Conservation (phyloP, 2,888 invertebrate genomes). For the Morinoia aosen region DNA sequence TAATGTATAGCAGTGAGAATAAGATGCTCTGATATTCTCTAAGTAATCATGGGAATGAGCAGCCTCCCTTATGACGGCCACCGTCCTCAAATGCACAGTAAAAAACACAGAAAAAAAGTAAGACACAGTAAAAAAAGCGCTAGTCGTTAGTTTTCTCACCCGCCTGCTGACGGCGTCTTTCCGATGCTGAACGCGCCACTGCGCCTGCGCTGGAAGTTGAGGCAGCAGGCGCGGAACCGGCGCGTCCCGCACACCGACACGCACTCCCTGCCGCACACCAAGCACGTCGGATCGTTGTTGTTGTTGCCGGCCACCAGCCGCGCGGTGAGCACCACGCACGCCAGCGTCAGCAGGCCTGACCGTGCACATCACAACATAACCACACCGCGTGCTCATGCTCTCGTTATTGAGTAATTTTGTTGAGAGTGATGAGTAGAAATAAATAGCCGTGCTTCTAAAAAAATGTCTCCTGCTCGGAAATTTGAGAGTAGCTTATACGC, state of each 20-base stretch:
- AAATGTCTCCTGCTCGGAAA: too few species aligned
- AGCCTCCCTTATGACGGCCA: too few species aligned
- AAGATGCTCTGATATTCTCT: background rate
- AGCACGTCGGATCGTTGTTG: too few species aligned
- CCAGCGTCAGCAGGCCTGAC: slow-evolving; percentile 15
- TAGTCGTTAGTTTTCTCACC: background rate
- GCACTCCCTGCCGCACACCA: slow-evolving; percentile 81
- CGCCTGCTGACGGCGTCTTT: background rate
- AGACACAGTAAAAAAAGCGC: background rate
- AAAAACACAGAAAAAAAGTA: too few species aligned
- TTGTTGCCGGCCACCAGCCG: slow-evolving; percentile 54
- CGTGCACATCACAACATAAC: background rate
- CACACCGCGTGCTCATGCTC: background rate
- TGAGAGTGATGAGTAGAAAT: too few species aligned
- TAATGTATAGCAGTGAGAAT: background rate
- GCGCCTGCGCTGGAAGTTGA: slow-evolving; percentile 79
- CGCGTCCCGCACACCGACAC: slow-evolving; percentile 79
- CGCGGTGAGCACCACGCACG: slow-evolving; percentile 62
- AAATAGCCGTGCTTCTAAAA: too few species aligned
- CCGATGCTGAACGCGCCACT: slow-evolving; percentile 58
- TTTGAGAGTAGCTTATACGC: too few species aligned
- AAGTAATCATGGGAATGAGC: too few species aligned
- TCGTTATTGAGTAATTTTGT: too few species aligned
- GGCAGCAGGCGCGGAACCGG: slow-evolving; percentile 81
- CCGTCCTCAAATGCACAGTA: background rate